Conservation (phyloP, 2,888 invertebrate genomes). For the Nycteola revayana region DNA sequence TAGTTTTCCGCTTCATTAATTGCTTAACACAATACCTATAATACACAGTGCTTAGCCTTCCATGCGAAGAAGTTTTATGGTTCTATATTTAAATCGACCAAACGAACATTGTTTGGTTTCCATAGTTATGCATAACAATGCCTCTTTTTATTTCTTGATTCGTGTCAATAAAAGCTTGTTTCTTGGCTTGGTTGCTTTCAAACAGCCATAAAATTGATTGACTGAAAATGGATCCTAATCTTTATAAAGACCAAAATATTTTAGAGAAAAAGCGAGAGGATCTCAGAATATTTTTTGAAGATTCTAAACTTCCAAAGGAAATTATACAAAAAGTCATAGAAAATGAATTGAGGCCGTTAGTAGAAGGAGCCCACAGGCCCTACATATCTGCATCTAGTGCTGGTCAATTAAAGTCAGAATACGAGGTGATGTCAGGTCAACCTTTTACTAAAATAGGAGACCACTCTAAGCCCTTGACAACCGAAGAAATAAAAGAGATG, state of each 20-base stretch:
- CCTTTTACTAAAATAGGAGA: conserved; percentile 66
- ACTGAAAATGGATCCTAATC: conserved; percentile 40
- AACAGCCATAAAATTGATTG: neutral
- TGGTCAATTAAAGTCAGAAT: conserved; percentile 60
- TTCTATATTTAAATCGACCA: conserved; percentile 30
- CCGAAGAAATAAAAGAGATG: conserved; percentile 55
- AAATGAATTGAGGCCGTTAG: conserved; percentile 61
- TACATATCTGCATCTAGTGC: conserved; percentile 63
- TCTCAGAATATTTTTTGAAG: conserved; percentile 58
- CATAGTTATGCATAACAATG: conserved; percentile 18
- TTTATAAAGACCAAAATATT: no score
- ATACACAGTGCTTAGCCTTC: no score
- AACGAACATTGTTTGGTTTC: conserved; percentile 25
- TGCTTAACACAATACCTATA: no score
- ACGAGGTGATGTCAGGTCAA: conserved; percentile 73
- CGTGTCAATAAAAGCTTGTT: conserved; percentile 16
- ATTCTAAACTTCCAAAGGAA: conserved; percentile 53
- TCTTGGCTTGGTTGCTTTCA: neutral
- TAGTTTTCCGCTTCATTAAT: no score
- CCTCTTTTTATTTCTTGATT: conserved; percentile 20
- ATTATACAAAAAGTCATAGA: conserved; percentile 59
- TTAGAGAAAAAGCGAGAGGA: conserved; percentile 59
- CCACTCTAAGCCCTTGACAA: conserved; percentile 50
- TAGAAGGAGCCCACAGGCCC: conserved; percentile 37
- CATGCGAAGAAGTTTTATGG: no score